Percentiles rank a stretch among this genome's conserved stretches.
phyloP scores from a whole-genome alignment of 2,113 vertebrate species.

The Megaptera novaeangliae region DNA sequence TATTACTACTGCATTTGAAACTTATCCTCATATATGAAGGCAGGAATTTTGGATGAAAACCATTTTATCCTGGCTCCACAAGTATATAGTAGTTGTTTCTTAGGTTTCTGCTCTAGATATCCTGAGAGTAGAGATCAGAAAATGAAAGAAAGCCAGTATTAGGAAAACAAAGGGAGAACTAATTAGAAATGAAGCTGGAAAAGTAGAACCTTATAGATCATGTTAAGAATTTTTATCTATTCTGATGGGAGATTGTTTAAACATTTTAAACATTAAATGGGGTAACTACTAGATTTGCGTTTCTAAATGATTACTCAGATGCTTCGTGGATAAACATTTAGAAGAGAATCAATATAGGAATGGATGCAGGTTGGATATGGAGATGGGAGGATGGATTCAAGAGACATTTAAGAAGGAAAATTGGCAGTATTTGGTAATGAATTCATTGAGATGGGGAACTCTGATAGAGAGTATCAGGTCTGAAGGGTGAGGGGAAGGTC shows the following conservation, averaged over 20 bases:
- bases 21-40: background rate
- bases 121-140: background rate
- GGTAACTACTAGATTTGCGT: background rate
- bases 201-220: background rate
- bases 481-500: background rate
- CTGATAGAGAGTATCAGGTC: background rate
- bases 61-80: background rate
- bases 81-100: background rate
- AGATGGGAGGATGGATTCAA: background rate
- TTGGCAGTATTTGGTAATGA: background rate
- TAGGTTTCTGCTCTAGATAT: background rate
- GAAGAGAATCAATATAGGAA: background rate
- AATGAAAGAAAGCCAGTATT: background rate
- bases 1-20: background rate
- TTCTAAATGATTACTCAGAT: background rate
- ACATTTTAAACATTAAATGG: slow-evolving; percentile 32
- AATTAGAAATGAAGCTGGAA: slow-evolving; percentile 22
- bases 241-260: background rate
- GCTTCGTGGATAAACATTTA: background rate
- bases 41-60: slow-evolving; percentile 1
- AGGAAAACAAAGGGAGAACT: background rate
- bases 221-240: background rate
- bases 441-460: background rate
- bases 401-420: slow-evolving; percentile 15
- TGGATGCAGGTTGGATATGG: background rate